Conservation (phyloP, 2,888 invertebrate species). For the Argyresthia goedartella region DNA sequence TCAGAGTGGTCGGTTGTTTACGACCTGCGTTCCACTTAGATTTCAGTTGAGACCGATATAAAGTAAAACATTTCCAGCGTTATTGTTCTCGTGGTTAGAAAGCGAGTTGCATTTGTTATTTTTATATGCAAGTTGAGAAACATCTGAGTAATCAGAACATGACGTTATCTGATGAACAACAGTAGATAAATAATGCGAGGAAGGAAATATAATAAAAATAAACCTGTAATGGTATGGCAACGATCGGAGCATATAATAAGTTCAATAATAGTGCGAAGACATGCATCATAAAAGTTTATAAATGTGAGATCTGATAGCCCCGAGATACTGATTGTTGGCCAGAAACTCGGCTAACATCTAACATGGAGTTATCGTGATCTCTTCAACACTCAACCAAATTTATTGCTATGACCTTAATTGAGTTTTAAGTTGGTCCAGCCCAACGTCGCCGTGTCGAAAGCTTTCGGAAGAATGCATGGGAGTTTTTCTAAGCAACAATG, state of each 20-base stretch:
- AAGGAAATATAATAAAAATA: no score
- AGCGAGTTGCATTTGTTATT: not conserved
- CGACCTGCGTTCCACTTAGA: not conserved
- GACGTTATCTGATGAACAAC: no score
- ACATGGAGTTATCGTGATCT: constrained; percentile 9
- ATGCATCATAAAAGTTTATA: not conserved
- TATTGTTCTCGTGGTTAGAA: constrained; percentile 6
- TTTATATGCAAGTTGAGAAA: not conserved
- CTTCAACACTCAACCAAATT: constrained; percentile 10
- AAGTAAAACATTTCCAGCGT: constrained; percentile 8
- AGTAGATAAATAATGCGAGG: no score
- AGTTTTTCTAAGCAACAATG: no score
- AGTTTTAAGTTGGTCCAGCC: constrained; percentile 12
- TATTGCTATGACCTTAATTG: constrained; percentile 15
- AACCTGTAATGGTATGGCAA: no score
- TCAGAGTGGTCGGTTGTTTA: constrained; percentile 3
- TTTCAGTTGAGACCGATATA: constrained; percentile 1
- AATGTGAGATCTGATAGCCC: constrained; percentile 4
- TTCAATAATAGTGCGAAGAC: no score
- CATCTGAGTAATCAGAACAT: no score
- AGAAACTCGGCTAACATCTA: not conserved
- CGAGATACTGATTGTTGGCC: not conserved
- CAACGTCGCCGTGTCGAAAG: not conserved
- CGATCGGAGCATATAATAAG: no score
- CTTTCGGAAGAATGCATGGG: not conserved